These are phyloP conservation scores for Cynopterus sphinx DNA, from an alignment of 2,797 vertebrate genomes.

Conservation along the genomic window DNA sequence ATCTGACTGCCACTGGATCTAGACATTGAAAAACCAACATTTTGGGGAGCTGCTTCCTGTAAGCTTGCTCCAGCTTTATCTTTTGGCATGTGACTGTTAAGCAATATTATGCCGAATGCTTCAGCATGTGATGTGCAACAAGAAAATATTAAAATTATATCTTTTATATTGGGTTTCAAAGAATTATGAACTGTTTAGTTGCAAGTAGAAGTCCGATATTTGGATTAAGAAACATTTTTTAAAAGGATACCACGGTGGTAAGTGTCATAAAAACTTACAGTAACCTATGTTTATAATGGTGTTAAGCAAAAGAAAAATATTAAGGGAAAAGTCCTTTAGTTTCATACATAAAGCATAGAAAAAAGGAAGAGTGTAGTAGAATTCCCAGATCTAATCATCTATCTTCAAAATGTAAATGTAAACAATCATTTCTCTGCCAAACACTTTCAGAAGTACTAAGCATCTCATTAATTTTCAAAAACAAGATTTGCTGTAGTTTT, in stretches of 20 bases:
- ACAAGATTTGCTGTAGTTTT: conserved; percentile 38
- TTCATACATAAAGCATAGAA: background rate
- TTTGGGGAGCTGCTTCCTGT: background rate
- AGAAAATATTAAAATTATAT: background rate
- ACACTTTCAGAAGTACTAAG: conserved; percentile 58
- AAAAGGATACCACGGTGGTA: background rate
- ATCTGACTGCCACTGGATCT: conserved; percentile 7
- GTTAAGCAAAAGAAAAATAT: background rate
- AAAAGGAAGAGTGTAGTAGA: conserved; percentile 39
- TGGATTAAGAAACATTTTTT: conserved; percentile 18
- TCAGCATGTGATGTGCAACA: background rate
- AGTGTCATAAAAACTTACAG: conserved; percentile 27
- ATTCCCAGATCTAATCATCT: conserved; percentile 8
- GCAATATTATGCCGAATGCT: background rate
- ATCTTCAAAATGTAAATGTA: conserved; percentile 49
- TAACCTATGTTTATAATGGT: conserved; percentile 24
- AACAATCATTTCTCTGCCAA: conserved; percentile 42
- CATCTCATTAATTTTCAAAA: conserved; percentile 67
- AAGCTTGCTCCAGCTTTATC: background rate
- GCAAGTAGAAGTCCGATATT: background rate
- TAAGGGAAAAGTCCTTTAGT: conserved; percentile 41
- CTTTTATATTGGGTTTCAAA: background rate
- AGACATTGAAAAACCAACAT: conserved; percentile 10
- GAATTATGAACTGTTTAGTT: conserved; percentile 39
- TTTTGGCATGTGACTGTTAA: background rate